These are phyloP conservation scores for Calyptomena viridis DNA, from an alignment of 2,113 vertebrate genomes.

Conservation along the genomic window DNA sequence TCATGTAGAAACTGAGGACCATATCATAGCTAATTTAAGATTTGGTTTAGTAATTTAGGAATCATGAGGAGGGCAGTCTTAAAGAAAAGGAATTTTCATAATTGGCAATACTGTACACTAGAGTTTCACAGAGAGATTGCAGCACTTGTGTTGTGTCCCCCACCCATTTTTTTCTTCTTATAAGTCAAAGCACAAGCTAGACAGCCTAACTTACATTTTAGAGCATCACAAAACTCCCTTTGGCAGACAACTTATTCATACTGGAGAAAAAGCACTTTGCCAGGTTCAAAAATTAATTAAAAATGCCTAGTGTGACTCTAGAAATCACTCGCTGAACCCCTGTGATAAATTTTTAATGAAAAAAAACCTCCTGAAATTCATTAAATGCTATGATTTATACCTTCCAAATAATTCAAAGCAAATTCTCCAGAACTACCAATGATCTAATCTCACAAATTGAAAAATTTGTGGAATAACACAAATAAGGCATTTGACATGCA, in stretches of 20 bases:
- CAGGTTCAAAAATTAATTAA: conserved; percentile 34
- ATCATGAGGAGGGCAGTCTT: background rate
- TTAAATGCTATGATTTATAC: conserved; percentile 17
- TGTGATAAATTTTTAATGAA: conserved; percentile 36
- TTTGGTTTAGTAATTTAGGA: background rate
- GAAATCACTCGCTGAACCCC: conserved; percentile 8
- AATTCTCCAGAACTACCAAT: background rate
- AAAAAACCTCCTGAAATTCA: conserved; percentile 5
- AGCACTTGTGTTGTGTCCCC: fast-evolving
- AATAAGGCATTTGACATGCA: conserved; percentile 11
- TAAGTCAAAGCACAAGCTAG: background rate
- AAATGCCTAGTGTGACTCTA: background rate
- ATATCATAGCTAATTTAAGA: background rate
- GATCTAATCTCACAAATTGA: background rate
- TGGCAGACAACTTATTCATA: conserved; percentile 1
- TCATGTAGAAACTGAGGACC: background rate
- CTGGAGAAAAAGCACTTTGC: background rate
- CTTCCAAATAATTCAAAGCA: conserved; percentile 48
- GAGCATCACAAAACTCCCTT: background rate
- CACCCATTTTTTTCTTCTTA: background rate
- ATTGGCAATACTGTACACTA: background rate
- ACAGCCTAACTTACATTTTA: background rate
- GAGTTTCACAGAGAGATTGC: background rate
- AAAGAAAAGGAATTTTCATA: background rate
- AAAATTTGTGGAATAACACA: conserved; percentile 19